These are phyloP conservation scores for Colius striatus DNA, from an alignment of 2,113 vertebrate genomes.

Conservation along the genomic window DNA sequence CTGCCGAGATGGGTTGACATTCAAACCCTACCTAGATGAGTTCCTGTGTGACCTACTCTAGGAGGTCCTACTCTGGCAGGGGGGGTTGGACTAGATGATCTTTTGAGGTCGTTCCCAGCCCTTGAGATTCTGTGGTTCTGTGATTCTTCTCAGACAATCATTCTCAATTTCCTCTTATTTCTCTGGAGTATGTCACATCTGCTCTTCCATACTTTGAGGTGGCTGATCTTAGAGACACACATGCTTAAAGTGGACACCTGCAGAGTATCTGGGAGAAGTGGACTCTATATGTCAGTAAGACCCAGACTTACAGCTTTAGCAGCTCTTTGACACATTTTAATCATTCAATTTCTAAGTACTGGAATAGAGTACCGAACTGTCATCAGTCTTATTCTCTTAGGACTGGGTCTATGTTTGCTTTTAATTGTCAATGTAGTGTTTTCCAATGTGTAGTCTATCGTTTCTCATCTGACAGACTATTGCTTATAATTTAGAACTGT, in stretches of 20 bases:
- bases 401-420: background rate
- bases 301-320: background rate
- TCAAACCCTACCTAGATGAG: too few relatives aligned
- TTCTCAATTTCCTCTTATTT: background rate
- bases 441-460: background rate
- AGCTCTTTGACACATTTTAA: background rate
- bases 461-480: background rate
- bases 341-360: background rate
- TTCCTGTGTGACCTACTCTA: too few relatives aligned
- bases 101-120: too few relatives aligned
- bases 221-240: background rate
- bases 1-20: too few relatives aligned
- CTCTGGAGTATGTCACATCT: accelerated
- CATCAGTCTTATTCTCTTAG: background rate
- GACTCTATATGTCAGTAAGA: background rate
- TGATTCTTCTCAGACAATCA: background rate
- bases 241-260: background rate
- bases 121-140: too few relatives aligned
- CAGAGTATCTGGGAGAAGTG: background rate
- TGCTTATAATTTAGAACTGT: background rate
- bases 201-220: background rate
- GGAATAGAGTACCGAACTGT: background rate
- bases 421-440: background rate
- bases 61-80: too few relatives aligned
- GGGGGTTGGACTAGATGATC: too few relatives aligned